Conservation (phyloP, 2,888 invertebrate genomes). For the Leptopilina myrica region DNA sequence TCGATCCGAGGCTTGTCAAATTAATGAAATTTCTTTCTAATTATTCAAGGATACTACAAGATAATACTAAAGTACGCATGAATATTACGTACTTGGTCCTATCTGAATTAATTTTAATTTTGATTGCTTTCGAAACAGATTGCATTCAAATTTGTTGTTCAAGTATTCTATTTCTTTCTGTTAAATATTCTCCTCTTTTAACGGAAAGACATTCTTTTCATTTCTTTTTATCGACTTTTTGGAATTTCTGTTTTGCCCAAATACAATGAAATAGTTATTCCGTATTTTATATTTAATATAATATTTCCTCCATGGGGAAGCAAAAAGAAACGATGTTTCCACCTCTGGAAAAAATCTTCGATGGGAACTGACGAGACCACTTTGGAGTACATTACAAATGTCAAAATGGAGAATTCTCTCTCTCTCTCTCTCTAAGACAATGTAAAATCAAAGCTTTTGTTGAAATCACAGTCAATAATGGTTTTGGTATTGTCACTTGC, state of each 20-base stretch:
- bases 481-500: conserved; percentile 71
- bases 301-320: background rate
- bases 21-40: too few species aligned
- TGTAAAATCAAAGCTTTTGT: conserved; percentile 72
- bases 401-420: conserved; percentile 61
- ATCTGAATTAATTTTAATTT: conserved; percentile 5
- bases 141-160: background rate
- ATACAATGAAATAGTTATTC: background rate
- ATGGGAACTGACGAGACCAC: conserved; percentile 68
- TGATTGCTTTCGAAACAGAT: background rate
- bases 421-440: conserved; percentile 65
- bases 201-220: background rate
- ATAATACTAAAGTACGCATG: background rate
- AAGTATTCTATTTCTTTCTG: background rate
- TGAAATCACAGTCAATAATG: conserved; percentile 72
- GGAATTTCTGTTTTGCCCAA: background rate
- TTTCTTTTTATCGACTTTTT: background rate
- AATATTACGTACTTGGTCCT: conserved; percentile 7
- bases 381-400: conserved; percentile 70
- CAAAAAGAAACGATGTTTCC: too few species aligned
- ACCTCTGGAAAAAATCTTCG: background rate
- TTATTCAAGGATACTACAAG: background rate
- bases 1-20: too few species aligned
- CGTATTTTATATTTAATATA: background rate
- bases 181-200: background rate